Base-by-base conservation (phyloP, 2,797 vertebrate genomes). In the Balearica regulorum region DNA sequence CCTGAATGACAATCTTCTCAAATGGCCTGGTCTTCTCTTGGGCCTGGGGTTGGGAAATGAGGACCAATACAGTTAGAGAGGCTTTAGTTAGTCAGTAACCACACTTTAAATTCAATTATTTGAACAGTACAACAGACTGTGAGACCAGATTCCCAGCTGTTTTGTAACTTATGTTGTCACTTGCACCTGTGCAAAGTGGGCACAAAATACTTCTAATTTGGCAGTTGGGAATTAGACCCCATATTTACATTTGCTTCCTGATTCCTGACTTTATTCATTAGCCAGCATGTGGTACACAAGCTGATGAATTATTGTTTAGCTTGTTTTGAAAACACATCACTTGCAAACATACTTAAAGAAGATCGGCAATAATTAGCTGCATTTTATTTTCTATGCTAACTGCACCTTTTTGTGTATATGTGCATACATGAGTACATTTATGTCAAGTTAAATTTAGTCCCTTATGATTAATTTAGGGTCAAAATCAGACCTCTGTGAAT, bases 1-100 rank as follows among this genome's bases (percentile, higher is more conserved):
- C 97, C 96, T 98, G 97, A 98, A 97, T 90, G 97, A 97, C 98
- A 98, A 95, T 77, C 95, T 94, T 93, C 94, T 97, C 96, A 93
- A 96, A 97, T 66, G 94, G 89, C 92, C 95, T 91, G 93, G 92
- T 93, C 95, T 97, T 97, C 98, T 98, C 97, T 92, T 82, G 90
- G 90, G 83, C 79, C 95, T 85, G 66, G 83, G 91, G 90, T 93
- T 96, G 95, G 94, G 96, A 97, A 97, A 97, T 58, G 92, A 93
- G 82, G 87, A 94, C 92, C 93, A 84, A 76, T 94, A 90, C 39
- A 85, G 83, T 91, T 90, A 92, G 96, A 96, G 87, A 94, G 83
- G 87, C 83, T 94, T 95, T 88, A 78, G 94, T 92, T 92, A 96
- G 96, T 95, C 93, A 94, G 92, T 93, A 97, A 97, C 92, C 79